Base-by-base conservation (phyloP, 2,113 vertebrate genomes). In the Himantopus leucocephalus region DNA sequence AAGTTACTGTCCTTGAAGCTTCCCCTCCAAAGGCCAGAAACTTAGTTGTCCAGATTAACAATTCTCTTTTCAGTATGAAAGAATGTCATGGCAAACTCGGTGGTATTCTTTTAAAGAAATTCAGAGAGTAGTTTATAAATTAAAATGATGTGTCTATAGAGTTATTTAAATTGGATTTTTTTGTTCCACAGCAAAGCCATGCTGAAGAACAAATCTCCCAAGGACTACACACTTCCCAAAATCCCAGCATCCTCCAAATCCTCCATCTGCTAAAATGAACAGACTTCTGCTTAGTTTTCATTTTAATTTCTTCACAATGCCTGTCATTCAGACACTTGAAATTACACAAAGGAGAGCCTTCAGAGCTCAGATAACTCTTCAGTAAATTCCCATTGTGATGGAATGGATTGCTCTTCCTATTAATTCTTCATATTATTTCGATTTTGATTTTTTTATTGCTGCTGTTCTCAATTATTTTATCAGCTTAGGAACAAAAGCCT, bases 1-100 rank as follows among this genome's bases (percentile, higher is more conserved):
- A 90, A 88, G 85, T 93, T 80, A 88, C 70, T 96, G 63, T 88
- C 93, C 80, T 95, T 95, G 76, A 95, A 94, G 47, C 56, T 95
- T 94, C 43, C 58, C 63, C 53, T 97, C 86, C 76, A 67, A 60
- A 95, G 82, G 48, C 74, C 55, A 56, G 68, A 96, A 97, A 75
- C 56, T 13, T 87, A 82, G 37, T 50, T 96, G 88, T 92, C 41
- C 27, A 96, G 81, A 94, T 96, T 91, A 95, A 74, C 39, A 71
- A 84, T 93, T 95, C 62, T 83, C 56, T 94, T 97, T 97, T 94
- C 70, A 76, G 35, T 73, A 34, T 70, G 78, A 87, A 90, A 94
- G 60, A 85, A 9, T 52, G 32, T 41, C 47, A 70, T 35, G 47
- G n/a, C 56, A 89, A 86, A 85, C 23, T 73, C 22, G 4, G 79